These are phyloP conservation scores for Scartelaos histophorus DNA, from an alignment of 2,113 vertebrate species.

Conservation along the genomic window DNA sequence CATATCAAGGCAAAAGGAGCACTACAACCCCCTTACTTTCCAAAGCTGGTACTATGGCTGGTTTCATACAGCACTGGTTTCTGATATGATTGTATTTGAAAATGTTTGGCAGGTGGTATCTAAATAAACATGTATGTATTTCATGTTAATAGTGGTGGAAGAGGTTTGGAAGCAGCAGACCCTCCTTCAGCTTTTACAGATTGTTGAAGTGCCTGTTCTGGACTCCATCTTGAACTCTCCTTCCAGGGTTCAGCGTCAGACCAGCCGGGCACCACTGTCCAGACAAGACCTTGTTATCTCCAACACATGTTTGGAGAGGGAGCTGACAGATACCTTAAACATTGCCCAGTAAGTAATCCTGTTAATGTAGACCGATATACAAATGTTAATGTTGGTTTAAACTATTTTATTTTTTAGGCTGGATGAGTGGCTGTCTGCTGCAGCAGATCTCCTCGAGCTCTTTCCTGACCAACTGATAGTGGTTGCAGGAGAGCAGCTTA, in stretches of 20 bases:
- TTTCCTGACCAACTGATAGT: conserved; percentile 85
- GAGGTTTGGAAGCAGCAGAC: conserved; percentile 86
- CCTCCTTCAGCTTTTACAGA: conserved; percentile 81
- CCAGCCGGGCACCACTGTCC: conserved; percentile 53
- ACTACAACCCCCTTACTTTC: conserved; percentile 65
- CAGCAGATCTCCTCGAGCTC: conserved; percentile 85
- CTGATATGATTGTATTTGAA: background rate
- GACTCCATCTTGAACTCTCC: conserved; percentile 82
- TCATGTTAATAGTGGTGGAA: conserved; percentile 72
- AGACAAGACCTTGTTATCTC: conserved; percentile 82
- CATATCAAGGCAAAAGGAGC: conserved; percentile 38
- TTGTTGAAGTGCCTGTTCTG: conserved; percentile 82
- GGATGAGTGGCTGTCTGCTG: conserved; percentile 82
- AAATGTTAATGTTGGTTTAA: background rate
- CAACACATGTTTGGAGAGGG: conserved; percentile 85
- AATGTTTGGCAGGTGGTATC: background rate
- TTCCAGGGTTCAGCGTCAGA: conserved; percentile 57
- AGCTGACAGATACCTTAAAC: conserved; percentile 74
- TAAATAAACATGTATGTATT: background rate
- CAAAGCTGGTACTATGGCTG: conserved; percentile 74
- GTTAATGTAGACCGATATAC: background rate
- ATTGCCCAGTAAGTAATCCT: conserved; percentile 76
- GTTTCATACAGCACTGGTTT: background rate
- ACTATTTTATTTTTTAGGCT: conserved; percentile 56
- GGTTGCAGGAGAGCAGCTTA: conserved; percentile 79